phyloP scores from a whole-genome alignment of 2,113 vertebrate species.

The Lasiurus cinereus region DNA sequence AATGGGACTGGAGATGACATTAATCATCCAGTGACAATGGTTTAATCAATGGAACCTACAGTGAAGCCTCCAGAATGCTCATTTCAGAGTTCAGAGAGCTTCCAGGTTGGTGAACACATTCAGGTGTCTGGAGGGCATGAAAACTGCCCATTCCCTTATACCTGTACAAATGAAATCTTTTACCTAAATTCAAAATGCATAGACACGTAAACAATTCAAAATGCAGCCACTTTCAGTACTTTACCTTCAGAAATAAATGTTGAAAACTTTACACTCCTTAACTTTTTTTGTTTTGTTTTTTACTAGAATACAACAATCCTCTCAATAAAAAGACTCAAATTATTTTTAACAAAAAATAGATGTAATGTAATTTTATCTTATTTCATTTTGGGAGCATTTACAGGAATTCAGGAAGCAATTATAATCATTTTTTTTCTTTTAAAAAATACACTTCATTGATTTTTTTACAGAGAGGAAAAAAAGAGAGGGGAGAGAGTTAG shows the following conservation, averaged over 20 bases:
- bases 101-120: background rate
- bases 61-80: background rate
- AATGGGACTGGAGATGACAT: background rate
- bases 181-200: background rate
- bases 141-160: background rate
- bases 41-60: background rate
- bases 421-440: too few species aligned
- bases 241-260: constrained; percentile 11
- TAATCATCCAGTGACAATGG: background rate
- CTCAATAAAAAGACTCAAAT: constrained; percentile 17
- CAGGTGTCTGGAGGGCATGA: background rate
- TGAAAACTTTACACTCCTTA: background rate
- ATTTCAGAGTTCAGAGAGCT: background rate
- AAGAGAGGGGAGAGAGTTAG: too few species aligned
- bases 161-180: background rate
- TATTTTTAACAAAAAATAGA: constrained; percentile 33
- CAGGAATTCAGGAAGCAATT: background rate
- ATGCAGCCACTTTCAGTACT: background rate
- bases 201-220: background rate
- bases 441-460: too few species aligned
- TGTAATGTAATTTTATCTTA: constrained; percentile 7
- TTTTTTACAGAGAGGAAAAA: too few species aligned
- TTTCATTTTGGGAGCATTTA: constrained; percentile 4
- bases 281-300: background rate
- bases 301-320: background rate